phyloP scores from a whole-genome alignment of 2,888 invertebrate species.

The Meiosimyza decipiens region DNA sequence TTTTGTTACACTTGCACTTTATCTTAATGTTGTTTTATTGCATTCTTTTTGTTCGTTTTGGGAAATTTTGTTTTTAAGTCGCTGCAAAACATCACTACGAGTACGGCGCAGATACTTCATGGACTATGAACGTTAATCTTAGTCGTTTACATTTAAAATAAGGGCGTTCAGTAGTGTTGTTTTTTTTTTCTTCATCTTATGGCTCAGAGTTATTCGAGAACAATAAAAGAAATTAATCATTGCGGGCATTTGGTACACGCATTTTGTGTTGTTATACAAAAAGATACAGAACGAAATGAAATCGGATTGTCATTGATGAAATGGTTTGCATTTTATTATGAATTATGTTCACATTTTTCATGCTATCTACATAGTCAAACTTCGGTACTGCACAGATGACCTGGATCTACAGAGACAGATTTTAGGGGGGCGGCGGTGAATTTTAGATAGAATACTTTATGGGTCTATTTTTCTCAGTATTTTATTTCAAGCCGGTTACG shows the following conservation, averaged over 20 bases:
- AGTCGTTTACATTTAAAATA: constrained; percentile 11
- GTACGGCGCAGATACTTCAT: not conserved
- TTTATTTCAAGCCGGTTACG: too few species aligned
- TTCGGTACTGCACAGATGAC: too few species aligned
- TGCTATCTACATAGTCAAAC: too few species aligned
- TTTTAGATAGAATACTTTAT: too few species aligned
- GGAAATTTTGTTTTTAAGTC: not conserved
- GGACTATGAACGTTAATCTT: constrained; percentile 21
- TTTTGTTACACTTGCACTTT: constrained; percentile 25
- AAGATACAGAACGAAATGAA: too few species aligned
- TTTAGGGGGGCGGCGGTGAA: too few species aligned
- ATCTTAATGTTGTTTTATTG: not conserved
- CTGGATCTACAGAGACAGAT: too few species aligned
- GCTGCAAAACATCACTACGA: too few species aligned
- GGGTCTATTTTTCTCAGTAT: too few species aligned
- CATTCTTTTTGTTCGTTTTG: not conserved
- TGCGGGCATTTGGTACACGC: constrained; percentile 8
- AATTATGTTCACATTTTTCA: too few species aligned
- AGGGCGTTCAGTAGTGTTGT: constrained; percentile 8
- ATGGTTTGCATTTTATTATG: constrained; percentile 3
- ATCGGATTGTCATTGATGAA: constrained; percentile 21
- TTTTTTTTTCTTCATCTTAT: not conserved
- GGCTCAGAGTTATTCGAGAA: constrained; percentile 26
- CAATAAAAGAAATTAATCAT: constrained; percentile 33
- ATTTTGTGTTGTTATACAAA: not conserved